Evolutionary conservation across 1,140 invertebrate species (phyloP).

Genomic region (Metaphire vulgaris): DNA sequence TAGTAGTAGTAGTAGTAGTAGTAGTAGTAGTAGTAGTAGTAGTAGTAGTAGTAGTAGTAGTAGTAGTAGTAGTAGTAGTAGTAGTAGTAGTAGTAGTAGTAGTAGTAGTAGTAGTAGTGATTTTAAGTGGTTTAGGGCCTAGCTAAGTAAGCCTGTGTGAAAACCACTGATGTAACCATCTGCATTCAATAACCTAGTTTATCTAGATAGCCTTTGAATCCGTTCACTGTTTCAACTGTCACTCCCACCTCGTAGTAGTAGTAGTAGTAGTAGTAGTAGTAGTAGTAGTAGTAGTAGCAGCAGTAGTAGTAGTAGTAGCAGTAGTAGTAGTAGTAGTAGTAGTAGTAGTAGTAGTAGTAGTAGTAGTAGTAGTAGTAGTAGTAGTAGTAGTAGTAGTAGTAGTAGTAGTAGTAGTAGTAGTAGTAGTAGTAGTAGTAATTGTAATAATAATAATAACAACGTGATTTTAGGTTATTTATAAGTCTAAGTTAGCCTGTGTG

Average conservation of each 20-base stretch:
- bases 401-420: conserved; percentile 16
- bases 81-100: conserved; percentile 8
- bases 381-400: conserved; percentile 17
- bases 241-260: too few relatives aligned
- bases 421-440: conserved; percentile 8
- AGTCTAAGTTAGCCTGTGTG: too few relatives aligned
- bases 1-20: conserved; percentile 9
- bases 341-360: conserved; percentile 13
- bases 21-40: conserved; percentile 8
- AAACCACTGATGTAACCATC: too few relatives aligned
- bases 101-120: conserved; percentile 7
- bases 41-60: conserved; percentile 8
- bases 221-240: too few relatives aligned
- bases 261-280: conserved; percentile 4
- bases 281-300: neutral
- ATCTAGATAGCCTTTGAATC: too few relatives aligned
- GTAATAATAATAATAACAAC: neutral
- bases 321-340: conserved; percentile 2
- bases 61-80: conserved; percentile 9
- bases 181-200: too few relatives aligned
- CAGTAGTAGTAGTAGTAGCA: neutral
- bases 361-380: conserved; percentile 18
- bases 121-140: neutral
- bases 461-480: too few relatives aligned
- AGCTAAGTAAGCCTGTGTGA: too few relatives aligned